A percentile compares a stretch with the other conserved stretches of the same genome.
These are phyloP conservation scores for Philereme vetulata DNA, from an alignment of 2,888 invertebrate species.

Conservation along the genomic window DNA sequence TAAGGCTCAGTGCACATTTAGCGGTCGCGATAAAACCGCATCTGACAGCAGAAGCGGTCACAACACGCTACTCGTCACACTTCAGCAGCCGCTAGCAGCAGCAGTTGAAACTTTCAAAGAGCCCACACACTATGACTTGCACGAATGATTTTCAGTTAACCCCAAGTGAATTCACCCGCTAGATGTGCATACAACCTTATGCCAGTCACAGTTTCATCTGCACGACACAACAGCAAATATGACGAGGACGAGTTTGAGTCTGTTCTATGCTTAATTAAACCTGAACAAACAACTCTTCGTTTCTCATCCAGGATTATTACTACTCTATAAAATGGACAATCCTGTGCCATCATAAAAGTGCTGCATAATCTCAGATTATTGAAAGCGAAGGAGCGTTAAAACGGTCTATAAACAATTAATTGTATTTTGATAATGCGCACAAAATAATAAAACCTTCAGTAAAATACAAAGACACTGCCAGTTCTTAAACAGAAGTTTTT, in stretches of 20 bases:
- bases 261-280: constrained; percentile 50
- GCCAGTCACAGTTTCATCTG: constrained; percentile 9
- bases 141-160: constrained; percentile 11
- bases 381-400: constrained; percentile 40
- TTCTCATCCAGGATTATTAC: constrained; percentile 18
- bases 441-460: constrained; percentile 33
- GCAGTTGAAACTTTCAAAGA: constrained; percentile 3
- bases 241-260: constrained; percentile 33
- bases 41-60: neutral
- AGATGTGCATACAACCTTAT: constrained; percentile 8
- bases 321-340: constrained; percentile 22
- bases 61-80: constrained; percentile 1
- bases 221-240: constrained; percentile 42
- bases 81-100: constrained; percentile 3
- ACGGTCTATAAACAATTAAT: constrained; percentile 41
- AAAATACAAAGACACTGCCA: constrained; percentile 32
- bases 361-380: constrained; percentile 29
- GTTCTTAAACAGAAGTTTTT: constrained; percentile 6
- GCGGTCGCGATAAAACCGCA: constrained; percentile 6
- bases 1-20: constrained; percentile 24
- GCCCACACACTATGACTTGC: neutral
- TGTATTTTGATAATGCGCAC: constrained; percentile 32
- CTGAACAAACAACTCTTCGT: constrained; percentile 45
- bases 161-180: neutral
- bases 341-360: constrained; percentile 28